Evolutionary conservation across 2,113 vertebrate species (phyloP).

Genomic region (Paralichthys olivaceus): DNA sequence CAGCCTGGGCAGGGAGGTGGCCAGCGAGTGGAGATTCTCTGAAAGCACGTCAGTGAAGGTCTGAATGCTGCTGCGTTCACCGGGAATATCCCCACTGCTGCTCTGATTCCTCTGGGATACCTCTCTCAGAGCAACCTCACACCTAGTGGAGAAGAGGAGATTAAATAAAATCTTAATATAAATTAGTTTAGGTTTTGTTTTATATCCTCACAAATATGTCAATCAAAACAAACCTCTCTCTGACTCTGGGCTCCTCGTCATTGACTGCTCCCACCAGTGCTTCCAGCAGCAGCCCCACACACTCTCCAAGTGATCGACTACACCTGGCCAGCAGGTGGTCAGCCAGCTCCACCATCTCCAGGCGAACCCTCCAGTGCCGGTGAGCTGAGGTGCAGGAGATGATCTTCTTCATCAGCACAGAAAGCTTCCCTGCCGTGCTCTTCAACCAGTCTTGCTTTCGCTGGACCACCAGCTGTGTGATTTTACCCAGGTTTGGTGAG

Average conservation of each 20-base stretch:
- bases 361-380: slow-evolving; percentile 91
- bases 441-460: slow-evolving; percentile 87
- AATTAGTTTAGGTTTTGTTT: not conserved
- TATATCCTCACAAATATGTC: not conserved
- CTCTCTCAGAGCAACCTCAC: slow-evolving; percentile 75
- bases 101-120: slow-evolving; percentile 77
- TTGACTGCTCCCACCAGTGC: slow-evolving; percentile 89
- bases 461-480: slow-evolving; percentile 84
- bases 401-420: slow-evolving; percentile 85
- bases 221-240: slow-evolving; percentile 67
- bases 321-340: slow-evolving; percentile 84
- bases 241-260: slow-evolving; percentile 87
- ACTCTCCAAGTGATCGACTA: slow-evolving; percentile 82
- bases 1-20: slow-evolving; percentile 90
- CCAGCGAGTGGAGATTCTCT: slow-evolving; percentile 90
- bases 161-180: not conserved
- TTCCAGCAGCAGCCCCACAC: slow-evolving; percentile 85
- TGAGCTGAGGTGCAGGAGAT: slow-evolving; percentile 86
- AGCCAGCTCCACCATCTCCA: slow-evolving; percentile 86
- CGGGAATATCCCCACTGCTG: not conserved
- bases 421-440: slow-evolving; percentile 83
- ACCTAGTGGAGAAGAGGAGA: slow-evolving; percentile 48
- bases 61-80: slow-evolving; percentile 8
- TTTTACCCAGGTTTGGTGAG: slow-evolving; percentile 63
- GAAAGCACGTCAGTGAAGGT: slow-evolving; percentile 88